phyloP scores from a whole-genome alignment of 2,888 invertebrate species.

The Dolichomitus sp. region DNA sequence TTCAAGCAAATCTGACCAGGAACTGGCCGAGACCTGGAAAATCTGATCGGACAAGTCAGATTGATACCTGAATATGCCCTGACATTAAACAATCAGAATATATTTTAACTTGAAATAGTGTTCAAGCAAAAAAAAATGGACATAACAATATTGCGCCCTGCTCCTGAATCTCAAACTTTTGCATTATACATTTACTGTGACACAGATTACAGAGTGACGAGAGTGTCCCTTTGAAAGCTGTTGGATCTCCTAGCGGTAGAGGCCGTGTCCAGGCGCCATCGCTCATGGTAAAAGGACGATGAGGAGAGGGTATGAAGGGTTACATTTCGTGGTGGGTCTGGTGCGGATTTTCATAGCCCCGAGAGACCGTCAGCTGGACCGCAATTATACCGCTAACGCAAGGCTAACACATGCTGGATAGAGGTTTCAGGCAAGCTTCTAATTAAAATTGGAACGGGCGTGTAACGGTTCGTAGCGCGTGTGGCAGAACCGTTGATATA shows the following conservation, averaged over 20 bases:
- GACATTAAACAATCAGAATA: no score
- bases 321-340: constrained; percentile 51
- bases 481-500: constrained; percentile 43
- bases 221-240: neutral
- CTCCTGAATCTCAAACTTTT: neutral
- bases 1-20: no score
- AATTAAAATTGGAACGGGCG: constrained; percentile 71
- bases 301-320: constrained; percentile 19
- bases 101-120: no score
- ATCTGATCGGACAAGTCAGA: no score
- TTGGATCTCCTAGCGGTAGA: neutral
- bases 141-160: neutral
- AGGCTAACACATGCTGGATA: constrained; percentile 7
- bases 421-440: constrained; percentile 58
- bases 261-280: neutral
- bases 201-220: neutral
- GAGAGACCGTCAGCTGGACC: constrained; percentile 66
- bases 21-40: no score
- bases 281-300: constrained; percentile 1
- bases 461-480: constrained; percentile 46
- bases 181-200: neutral
- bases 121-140: no score
- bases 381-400: constrained; percentile 68
- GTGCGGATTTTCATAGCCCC: constrained; percentile 48
- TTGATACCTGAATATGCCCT: no score